phyloP scores from a whole-genome alignment of 2,113 vertebrate species.

The Perca fluviatilis region DNA sequence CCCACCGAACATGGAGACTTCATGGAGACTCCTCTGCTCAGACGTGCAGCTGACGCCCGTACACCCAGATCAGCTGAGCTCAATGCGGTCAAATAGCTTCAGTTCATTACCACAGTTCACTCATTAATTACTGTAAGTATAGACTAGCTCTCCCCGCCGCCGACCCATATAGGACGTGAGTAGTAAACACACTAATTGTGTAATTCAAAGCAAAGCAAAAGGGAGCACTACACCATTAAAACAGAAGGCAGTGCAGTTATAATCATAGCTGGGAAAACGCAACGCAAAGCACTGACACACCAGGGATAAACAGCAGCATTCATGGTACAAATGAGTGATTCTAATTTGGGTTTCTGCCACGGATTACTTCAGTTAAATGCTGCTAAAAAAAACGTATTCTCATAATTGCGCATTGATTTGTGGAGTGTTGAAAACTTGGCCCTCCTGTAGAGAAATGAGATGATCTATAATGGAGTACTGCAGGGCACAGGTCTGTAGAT shows the following conservation, averaged over 20 bases:
- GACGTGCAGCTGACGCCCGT: slow-evolving; percentile 21
- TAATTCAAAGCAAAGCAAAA: slow-evolving; percentile 50
- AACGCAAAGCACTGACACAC: slow-evolving; percentile 27
- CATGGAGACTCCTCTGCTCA: not conserved
- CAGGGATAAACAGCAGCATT: slow-evolving; percentile 22
- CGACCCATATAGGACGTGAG: not conserved
- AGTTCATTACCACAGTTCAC: slow-evolving; percentile 23
- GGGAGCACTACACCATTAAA: slow-evolving; percentile 46
- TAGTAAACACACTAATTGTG: slow-evolving; percentile 36
- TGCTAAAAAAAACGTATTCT: not conserved
- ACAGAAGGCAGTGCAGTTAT: slow-evolving; percentile 37
- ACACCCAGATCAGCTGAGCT: slow-evolving; percentile 37
- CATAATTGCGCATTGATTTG: slow-evolving; percentile 32
- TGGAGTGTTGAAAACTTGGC: slow-evolving; percentile 12
- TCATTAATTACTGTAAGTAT: slow-evolving; percentile 20
- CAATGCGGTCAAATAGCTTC: not conserved
- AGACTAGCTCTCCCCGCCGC: not conserved
- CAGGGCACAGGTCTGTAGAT: not conserved
- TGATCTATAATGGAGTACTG: not conserved
- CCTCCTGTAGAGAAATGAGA: slow-evolving; percentile 13
- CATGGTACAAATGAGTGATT: slow-evolving; percentile 29
- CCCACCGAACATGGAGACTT: not conserved
- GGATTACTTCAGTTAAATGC: slow-evolving; percentile 14
- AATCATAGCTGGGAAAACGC: slow-evolving; percentile 33
- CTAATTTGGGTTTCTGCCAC: slow-evolving; percentile 15